Base-by-base conservation (phyloP, 1,140 invertebrate species). In the Scaptomyza montana region DNA sequence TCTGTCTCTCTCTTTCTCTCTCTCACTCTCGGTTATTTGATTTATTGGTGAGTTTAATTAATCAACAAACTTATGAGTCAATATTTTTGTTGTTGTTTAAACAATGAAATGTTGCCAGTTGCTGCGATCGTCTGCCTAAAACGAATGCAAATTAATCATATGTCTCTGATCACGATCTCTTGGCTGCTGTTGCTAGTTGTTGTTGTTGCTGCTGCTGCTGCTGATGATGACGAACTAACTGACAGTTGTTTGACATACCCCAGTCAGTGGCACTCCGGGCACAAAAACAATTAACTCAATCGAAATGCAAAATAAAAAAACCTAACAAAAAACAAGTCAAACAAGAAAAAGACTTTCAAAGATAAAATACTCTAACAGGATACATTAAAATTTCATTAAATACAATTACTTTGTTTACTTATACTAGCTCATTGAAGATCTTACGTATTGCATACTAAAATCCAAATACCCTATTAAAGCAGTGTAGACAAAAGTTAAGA, bases 191-290 rank as follows among this genome's bases (percentile, higher is more conserved):
- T 84, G 76, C 60, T 80, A 25, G 70, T 47, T 53, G 62, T 51
- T n/a, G 19, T n/a, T 74, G 25, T 39, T 49, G 59, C 5, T 60
- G 47, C 45, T 49, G 60, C 33, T 59, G 77, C 55, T 77, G 73
- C 53, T 80, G 74, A 77, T 77, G 79, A 81, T 84, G 80, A 82
- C 76, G 81, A 86, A 86, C 80, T 64, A 80, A 84, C 84, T 87
- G 84, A 89, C 84, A 89, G 84, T 89, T 89, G 84, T 84, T 89
- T 89, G 84, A 89, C 85, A 79, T 89, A 82, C 73, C 81, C 82
- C 81, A 86, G 81, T 86, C 82, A 82, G 82, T 82, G 65, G 66
- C 70, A 73, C 65, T 60, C 63, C 69, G 69, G 77, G 73, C 74
- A 45, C 45, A 66, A 63, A 89, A 87, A 77, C 84, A 89, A 89